A percentile compares a stretch with the other conserved stretches of the same genome.
phyloP scores from a whole-genome alignment of 2,888 invertebrate species.

The Heliconius ismenius region DNA sequence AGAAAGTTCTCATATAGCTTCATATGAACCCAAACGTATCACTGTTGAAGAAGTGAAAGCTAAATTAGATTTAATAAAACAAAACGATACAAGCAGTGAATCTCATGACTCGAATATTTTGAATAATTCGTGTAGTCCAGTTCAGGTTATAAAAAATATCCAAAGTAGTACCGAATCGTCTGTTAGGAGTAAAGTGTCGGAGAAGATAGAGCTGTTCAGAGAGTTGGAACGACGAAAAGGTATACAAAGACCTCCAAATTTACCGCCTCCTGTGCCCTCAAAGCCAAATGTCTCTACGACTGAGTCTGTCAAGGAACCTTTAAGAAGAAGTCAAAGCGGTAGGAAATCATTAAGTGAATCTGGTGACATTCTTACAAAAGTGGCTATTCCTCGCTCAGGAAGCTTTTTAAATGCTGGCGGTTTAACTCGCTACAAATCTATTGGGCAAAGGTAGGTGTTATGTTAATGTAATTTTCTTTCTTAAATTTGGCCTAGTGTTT shows the following conservation, averaged over 20 bases:
- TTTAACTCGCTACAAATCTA: constrained; percentile 88
- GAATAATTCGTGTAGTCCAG: constrained; percentile 53
- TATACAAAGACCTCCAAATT: constrained; percentile 73
- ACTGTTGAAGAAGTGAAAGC: constrained; percentile 82
- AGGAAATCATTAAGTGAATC: constrained; percentile 80
- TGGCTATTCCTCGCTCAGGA: constrained; percentile 91
- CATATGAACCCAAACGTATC: constrained; percentile 70
- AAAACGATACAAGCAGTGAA: constrained; percentile 74
- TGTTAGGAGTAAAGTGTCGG: constrained; percentile 76
- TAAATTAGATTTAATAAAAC: constrained; percentile 77
- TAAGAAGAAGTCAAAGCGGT: constrained; percentile 75
- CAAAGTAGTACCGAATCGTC: constrained; percentile 72
- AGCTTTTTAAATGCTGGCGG: constrained; percentile 92
- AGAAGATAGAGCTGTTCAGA: constrained; percentile 77
- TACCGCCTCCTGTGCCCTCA: constrained; percentile 75
- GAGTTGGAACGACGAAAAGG: constrained; percentile 74
- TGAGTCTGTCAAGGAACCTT: constrained; percentile 64
- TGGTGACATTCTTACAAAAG: constrained; percentile 92
- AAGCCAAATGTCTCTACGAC: constrained; percentile 62
- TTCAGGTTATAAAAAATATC: constrained; percentile 49
- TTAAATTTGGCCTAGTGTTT: neutral
- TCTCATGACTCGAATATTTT: constrained; percentile 74
- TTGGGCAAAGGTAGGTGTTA: constrained; percentile 81
- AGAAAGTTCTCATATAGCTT: constrained; percentile 50
- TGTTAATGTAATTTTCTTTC: neutral